A percentile compares a stretch with the other conserved stretches of the same genome.
Conservation (phyloP, 2,113 vertebrate species). For the Cheilinus undulatus region DNA sequence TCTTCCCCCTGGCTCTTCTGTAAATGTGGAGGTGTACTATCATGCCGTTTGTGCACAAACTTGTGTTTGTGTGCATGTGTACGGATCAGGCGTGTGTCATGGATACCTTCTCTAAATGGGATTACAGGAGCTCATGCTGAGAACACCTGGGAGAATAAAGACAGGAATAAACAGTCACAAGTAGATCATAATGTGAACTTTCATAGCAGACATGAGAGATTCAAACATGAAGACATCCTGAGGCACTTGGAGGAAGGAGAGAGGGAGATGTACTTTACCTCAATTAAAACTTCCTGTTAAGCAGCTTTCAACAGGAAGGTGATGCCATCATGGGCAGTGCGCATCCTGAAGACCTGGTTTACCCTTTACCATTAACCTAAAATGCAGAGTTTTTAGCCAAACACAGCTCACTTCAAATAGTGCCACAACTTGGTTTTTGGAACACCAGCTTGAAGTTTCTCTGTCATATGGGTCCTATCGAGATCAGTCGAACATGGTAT, state of each 20-base stretch:
- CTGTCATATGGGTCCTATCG: no score
- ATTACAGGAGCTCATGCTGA: conserved; percentile 42
- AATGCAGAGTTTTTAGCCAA: no score
- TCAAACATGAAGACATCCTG: conserved; percentile 1
- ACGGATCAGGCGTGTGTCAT: conserved; percentile 9
- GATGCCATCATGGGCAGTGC: conserved; percentile 42
- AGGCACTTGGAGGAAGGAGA: conserved; percentile 21
- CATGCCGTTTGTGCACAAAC: neutral
- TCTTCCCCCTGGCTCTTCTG: conserved; percentile 4
- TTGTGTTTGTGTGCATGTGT: conserved; percentile 3
- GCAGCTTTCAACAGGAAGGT: conserved; percentile 51
- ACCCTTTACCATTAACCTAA: neutral
- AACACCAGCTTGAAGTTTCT: no score
- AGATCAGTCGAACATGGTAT: no score
- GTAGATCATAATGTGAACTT: neutral
- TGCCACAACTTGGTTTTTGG: no score
- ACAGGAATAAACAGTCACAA: neutral
- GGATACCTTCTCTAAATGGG: conserved; percentile 36
- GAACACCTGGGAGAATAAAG: conserved; percentile 9
- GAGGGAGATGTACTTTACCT: conserved; percentile 36
- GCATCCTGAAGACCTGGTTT: conserved; percentile 25
- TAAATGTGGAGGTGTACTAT: neutral
- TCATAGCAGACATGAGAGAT: conserved; percentile 10
- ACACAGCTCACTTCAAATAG: no score
- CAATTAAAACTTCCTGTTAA: conserved; percentile 53